Evolutionary conservation across 2,797 vertebrate species (phyloP).

Genomic region (Alcedo atthis): DNA sequence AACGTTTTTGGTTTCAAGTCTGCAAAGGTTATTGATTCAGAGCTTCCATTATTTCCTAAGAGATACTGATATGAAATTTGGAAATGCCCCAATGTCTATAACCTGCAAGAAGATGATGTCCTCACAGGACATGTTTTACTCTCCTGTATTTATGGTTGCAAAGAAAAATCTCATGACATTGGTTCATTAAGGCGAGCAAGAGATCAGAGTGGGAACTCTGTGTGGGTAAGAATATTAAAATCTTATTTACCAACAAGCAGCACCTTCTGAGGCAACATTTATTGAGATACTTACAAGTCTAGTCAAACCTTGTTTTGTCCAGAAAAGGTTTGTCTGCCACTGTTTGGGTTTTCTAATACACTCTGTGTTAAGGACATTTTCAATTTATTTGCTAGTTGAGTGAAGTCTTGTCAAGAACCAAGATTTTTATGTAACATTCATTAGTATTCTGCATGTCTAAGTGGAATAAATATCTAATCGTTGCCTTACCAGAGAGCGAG

Average conservation of each 20-base stretch:
- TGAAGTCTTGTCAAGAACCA: not conserved
- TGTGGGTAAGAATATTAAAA: not conserved
- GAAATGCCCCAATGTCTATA: not conserved
- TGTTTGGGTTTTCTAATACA: not conserved
- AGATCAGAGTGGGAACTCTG: not conserved
- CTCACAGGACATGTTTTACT: not conserved
- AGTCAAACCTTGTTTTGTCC: not conserved
- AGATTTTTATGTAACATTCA: not conserved
- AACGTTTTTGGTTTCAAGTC: not conserved
- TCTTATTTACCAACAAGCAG: not conserved
- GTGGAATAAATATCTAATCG: constrained; percentile 58
- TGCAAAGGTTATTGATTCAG: constrained; percentile 31
- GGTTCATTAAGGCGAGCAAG: not conserved
- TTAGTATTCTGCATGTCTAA: constrained; percentile 44
- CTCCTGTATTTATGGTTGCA: not conserved
- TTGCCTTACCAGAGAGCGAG: constrained; percentile 42
- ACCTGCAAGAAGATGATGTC: constrained; percentile 10
- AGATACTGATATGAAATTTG: not conserved
- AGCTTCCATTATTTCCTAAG: constrained; percentile 27
- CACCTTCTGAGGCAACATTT: not conserved
- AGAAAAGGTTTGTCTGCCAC: not conserved
- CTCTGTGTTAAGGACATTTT: not conserved
- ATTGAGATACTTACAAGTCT: not conserved
- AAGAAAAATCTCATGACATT: not conserved
- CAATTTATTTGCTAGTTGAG: not conserved